Evolutionary conservation across 2,113 vertebrate genomes (phyloP), one percentile per base, ranked within the genome.

Genomic region (Crocuta crocuta): DNA sequence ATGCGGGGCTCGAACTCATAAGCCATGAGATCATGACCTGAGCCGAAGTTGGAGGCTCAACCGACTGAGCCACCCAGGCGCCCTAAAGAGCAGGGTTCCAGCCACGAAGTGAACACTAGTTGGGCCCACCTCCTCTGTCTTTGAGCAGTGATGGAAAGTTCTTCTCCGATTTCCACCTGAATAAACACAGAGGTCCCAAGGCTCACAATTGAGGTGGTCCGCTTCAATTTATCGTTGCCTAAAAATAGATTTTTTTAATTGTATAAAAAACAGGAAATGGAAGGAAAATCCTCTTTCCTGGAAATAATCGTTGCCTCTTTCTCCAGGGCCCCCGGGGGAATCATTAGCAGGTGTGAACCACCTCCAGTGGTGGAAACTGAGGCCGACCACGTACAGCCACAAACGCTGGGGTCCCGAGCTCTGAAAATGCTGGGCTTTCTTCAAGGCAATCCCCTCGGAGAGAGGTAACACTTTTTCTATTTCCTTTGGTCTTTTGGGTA

Each of bases 391-490:
- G 74, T 76, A 31, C 35, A 73, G 35, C 23, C 23, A 7, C 86
- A 73, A 97, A 96, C 50, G 86, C 73, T n/a, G 23, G 48, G 48
- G 43, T n/a, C 33, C n/a, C 8, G 28, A 93, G 65, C 53, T 96
- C 79, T 96, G 94, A 94, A 97, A 96, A 78, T 86, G 31, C 58
- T 70, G 50, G 33, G 48, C 16, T 21, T 96, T 95, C 45, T 92
- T 48, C 89, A 66, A 58, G 45, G 50, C 88, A 86, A 86, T 94
- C 39, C 66, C 28, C 1, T 11, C 0, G 0, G 96, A 97, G 89
- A 97, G 95, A 71, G 33, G 0, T 12, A 94, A 16, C 26, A 83
- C 89, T 93, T 92, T 15, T 94, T 97, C 96, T 78, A n/a, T 97
- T 96, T 80, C 84, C 26, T 84, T 93, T 89, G 10, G 10, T 93